Conservation (phyloP, 2,797 vertebrate species). For the Numenius phaeopus region DNA sequence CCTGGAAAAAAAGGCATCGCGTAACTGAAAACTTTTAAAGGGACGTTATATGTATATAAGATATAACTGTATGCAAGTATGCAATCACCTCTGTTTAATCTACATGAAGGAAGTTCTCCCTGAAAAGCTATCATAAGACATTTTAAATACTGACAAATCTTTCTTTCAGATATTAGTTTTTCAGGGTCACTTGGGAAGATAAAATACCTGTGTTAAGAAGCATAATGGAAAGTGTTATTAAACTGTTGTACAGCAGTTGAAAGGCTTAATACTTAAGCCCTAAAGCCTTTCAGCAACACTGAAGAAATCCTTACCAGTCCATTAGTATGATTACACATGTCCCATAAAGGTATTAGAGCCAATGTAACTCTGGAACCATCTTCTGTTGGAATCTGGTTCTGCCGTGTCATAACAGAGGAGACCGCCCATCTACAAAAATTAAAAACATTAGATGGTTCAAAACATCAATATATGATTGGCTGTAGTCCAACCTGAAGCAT, state of each 20-base stretch:
- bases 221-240: background rate
- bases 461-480: background rate
- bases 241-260: background rate
- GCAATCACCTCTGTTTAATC: background rate
- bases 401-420: conserved; percentile 98
- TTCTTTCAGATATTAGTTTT: background rate
- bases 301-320: conserved; percentile 88
- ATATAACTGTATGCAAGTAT: background rate
- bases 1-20: background rate
- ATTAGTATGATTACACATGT: conserved; percentile 99
- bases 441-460: background rate
- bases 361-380: conserved; percentile 94
- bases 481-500: background rate
- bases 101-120: background rate
- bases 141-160: background rate
- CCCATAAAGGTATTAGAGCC: conserved; percentile 97
- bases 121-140: background rate
- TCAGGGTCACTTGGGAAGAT: background rate
- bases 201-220: background rate
- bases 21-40: background rate
- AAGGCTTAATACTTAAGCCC: background rate
- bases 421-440: conserved; percentile 90
- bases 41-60: background rate
- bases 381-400: conserved; percentile 98
- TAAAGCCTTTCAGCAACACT: background rate